phyloP scores from a whole-genome alignment of 2,113 vertebrate genomes.

The Scomber colias region DNA sequence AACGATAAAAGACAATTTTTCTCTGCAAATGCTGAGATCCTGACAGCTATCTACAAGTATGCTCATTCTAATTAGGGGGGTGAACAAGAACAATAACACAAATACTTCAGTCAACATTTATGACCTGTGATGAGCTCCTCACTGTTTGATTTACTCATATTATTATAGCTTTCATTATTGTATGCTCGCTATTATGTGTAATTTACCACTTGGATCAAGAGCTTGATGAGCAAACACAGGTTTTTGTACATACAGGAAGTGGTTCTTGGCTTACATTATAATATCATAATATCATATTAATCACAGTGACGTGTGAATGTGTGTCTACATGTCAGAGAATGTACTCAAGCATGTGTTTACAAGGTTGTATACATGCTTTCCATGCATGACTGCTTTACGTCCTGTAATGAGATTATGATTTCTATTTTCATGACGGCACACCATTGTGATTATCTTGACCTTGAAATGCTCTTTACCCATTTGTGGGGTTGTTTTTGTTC shows the following conservation, averaged over 20 bases:
- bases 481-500: neutral
- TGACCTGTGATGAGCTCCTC: slow-evolving; percentile 12
- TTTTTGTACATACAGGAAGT: neutral
- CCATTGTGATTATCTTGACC: slow-evolving; percentile 13
- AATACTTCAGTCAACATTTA: slow-evolving; percentile 23
- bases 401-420: slow-evolving; percentile 54
- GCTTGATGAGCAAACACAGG: slow-evolving; percentile 1
- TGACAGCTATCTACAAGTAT: slow-evolving; percentile 37
- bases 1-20: slow-evolving; percentile 47
- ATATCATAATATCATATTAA: slow-evolving; percentile 1
- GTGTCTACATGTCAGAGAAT: slow-evolving; percentile 9
- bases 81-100: slow-evolving; percentile 55
- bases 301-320: neutral
- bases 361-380: slow-evolving; percentile 27
- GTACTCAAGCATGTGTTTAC: slow-evolving; percentile 41
- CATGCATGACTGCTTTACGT: slow-evolving; percentile 49
- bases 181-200: slow-evolving; percentile 16
- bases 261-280: slow-evolving; percentile 2
- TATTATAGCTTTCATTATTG: slow-evolving; percentile 28
- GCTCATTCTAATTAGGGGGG: slow-evolving; percentile 37
- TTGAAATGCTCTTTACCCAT: slow-evolving; percentile 15
- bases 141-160: neutral
- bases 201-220: slow-evolving; percentile 31
- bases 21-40: slow-evolving; percentile 31
- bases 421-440: slow-evolving; percentile 10